Evolutionary conservation across 2,888 invertebrate genomes (phyloP), one percentile per base, ranked within the genome.

Genomic region (Exocentrus adspersus): DNA sequence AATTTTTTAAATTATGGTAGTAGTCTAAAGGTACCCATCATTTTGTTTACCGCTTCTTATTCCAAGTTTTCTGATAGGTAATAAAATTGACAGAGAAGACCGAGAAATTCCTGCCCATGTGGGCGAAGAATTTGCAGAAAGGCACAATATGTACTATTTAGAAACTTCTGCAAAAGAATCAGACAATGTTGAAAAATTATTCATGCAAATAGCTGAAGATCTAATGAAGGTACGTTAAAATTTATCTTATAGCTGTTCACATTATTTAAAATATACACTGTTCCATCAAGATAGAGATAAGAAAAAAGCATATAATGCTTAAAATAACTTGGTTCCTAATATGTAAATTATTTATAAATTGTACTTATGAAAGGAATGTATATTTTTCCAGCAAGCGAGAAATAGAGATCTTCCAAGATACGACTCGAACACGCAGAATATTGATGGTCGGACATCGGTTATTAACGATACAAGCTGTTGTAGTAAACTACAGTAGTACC

Each of bases 81-180:
- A 98, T 83, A 98, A 98, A 88, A 96, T 95, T 77, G 98, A 98
- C 83, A 89, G 97, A 74, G 95, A 96, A 80, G 97, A 97, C 81
- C 87, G 97, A 72, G 98, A 98, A 86, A 94, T 97, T 77, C 98
- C 98, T 0, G 90, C 92, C 21, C 92, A 94, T 79, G 95, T 98
- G 48, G 98, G 97, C 1, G 95, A 95, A 82, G 95, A 96, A 81
- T 98, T 98, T 85, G 95, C 98, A 16, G 93, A 94, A 78, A 89
- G 94, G 73, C 95, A 98, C 79, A 94, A 94, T 76, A 98, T 98
- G 95, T 96, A 97, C 83, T 98, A 97, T 84, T 86, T 98, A 73
- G 98, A 98, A 85, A 98, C 98, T 0, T 98, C 98, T 0, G 98
- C 98, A 0, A 96, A 98, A 81, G 97, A 98, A 84, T 95, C 97